Evolutionary conservation across 1,140 invertebrate genomes (phyloP).

Genomic region (Tetraneura akinire): DNA sequence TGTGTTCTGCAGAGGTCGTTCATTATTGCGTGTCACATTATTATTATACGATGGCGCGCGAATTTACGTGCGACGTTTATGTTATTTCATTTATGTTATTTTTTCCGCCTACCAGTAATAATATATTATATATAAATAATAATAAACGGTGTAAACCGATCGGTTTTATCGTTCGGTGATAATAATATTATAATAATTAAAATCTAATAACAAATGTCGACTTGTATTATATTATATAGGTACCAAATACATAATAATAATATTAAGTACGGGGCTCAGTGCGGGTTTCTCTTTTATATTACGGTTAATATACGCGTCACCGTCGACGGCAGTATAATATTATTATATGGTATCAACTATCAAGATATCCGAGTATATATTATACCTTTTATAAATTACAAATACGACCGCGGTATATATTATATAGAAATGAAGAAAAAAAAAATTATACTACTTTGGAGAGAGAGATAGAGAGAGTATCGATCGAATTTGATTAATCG

Average conservation of each 20-base stretch:
- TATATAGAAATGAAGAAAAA: background rate
- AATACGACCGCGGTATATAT: background rate
- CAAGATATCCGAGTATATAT: background rate
- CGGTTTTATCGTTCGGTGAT: background rate
- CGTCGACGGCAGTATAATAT: background rate
- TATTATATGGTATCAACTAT: no score
- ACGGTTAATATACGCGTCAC: background rate
- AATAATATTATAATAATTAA: conserved; percentile 15
- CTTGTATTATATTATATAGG: no score
- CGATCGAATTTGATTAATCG: conserved; percentile 40
- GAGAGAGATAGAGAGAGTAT: background rate
- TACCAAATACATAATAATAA: no score
- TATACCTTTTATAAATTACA: background rate
- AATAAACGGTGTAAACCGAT: background rate
- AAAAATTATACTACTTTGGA: background rate
- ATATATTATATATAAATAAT: background rate
- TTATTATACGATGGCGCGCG: no score
- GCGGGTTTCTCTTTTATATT: conserved; percentile 11
- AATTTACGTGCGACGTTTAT: no score
- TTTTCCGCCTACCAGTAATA: background rate
- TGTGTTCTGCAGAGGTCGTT: no score
- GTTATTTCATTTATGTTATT: no score
- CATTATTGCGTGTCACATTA: no score
- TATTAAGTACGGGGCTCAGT: no score
- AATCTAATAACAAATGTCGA: background rate